These are phyloP conservation scores for Zaprionus camerounensis DNA, from an alignment of 1,140 invertebrate species.

Conservation along the genomic window DNA sequence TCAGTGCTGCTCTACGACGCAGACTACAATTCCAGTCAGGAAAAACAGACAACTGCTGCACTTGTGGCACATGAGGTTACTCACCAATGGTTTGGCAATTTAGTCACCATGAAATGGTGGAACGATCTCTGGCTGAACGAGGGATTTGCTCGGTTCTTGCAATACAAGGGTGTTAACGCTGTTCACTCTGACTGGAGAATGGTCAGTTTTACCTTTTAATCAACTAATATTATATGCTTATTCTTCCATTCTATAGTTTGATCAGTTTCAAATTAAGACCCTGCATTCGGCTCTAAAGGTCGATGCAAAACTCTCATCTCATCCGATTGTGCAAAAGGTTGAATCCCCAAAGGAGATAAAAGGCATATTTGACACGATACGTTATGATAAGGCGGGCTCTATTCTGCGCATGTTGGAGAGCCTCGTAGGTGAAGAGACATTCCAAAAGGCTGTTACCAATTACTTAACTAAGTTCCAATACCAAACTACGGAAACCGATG, in stretches of 20 bases:
- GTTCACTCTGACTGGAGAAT: conserved; percentile 93
- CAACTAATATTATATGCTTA: no score
- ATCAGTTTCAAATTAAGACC: conserved; percentile 90
- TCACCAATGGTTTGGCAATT: conserved; percentile 96
- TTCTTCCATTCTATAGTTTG: conserved; percentile 73
- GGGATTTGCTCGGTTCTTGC: conserved; percentile 95
- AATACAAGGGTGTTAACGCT: conserved; percentile 90
- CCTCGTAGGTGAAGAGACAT: conserved; percentile 91
- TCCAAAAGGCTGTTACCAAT: conserved; percentile 89
- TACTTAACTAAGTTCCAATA: conserved; percentile 91
- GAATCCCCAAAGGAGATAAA: conserved; percentile 94
- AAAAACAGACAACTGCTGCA: conserved; percentile 91
- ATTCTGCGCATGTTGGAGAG: conserved; percentile 95
- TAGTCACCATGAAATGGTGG: conserved; percentile 97
- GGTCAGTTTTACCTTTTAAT: conserved; percentile 85
- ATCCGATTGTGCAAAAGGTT: conserved; percentile 94
- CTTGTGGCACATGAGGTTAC: conserved; percentile 96
- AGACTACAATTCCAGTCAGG: conserved; percentile 88
- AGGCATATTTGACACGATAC: conserved; percentile 95
- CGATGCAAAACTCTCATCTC: conserved; percentile 94
- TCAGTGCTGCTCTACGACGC: conserved; percentile 91
- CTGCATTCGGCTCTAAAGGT: conserved; percentile 90
- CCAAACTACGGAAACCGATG: conserved; percentile 91
- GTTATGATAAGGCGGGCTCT: conserved; percentile 96
- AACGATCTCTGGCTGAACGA: conserved; percentile 96